Percentiles rank a stretch among this genome's conserved stretches.
These are phyloP conservation scores for Tinea trinotella DNA, from an alignment of 2,888 invertebrate species.

Conservation along the genomic window DNA sequence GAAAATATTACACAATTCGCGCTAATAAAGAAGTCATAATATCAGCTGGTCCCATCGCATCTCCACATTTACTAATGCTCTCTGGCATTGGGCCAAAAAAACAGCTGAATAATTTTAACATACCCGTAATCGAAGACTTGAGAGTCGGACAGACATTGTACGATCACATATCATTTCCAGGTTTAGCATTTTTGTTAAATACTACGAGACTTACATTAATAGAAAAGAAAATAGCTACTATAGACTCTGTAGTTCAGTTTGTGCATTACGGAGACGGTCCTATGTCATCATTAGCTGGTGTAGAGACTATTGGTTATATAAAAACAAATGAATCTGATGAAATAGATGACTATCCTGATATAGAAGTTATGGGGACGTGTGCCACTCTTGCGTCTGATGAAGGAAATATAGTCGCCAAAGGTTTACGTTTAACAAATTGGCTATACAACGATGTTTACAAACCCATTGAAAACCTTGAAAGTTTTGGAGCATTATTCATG, in stretches of 20 bases:
- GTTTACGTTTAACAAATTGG: constrained; percentile 49
- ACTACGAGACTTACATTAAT: constrained; percentile 44
- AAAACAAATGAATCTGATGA: constrained; percentile 71
- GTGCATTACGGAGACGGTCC: constrained; percentile 63
- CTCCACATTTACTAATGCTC: constrained; percentile 81
- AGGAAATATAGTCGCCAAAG: constrained; percentile 53
- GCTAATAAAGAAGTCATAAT: constrained; percentile 71
- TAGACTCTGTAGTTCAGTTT: constrained; percentile 45
- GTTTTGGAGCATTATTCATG: constrained; percentile 68
- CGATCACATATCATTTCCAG: constrained; percentile 77
- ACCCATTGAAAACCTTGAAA: constrained; percentile 51
- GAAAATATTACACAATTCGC: constrained; percentile 53
- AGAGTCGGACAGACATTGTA: constrained; percentile 78
- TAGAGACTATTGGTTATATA: constrained; percentile 72
- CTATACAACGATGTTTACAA: constrained; percentile 52
- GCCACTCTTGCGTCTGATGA: constrained; percentile 72
- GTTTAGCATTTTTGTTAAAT: constrained; percentile 67
- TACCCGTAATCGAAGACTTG: constrained; percentile 74
- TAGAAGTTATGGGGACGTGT: constrained; percentile 75
- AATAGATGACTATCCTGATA: constrained; percentile 71
- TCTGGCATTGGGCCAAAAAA: constrained; percentile 77
- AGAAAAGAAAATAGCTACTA: constrained; percentile 37
- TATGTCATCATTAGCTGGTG: constrained; percentile 65
- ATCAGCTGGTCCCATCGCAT: constrained; percentile 84
- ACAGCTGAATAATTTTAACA: constrained; percentile 70